Evolutionary conservation across 2,797 vertebrate genomes (phyloP).

Genomic region (Enteromius argenteus): DNA sequence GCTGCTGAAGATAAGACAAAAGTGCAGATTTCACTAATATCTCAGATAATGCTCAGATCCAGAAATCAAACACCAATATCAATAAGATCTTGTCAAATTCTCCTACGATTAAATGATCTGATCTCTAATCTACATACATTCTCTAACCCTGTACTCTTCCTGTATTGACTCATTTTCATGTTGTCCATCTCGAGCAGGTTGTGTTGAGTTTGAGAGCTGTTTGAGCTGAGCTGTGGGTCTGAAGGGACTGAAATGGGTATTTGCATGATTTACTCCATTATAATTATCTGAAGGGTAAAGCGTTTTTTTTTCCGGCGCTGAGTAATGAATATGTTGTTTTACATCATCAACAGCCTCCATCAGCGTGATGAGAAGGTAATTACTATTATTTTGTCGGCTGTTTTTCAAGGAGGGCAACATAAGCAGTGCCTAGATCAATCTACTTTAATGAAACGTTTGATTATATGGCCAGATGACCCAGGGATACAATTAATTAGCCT

Average conservation of each 20-base stretch:
- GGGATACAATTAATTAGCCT: conserved; percentile 30
- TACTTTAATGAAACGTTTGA: conserved; percentile 25
- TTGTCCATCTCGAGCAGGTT: not conserved
- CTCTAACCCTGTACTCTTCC: not conserved
- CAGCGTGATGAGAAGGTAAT: conserved; percentile 37
- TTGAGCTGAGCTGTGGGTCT: not conserved
- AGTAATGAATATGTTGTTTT: conserved; percentile 40
- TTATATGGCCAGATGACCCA: conserved; percentile 28
- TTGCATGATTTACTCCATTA: conserved; percentile 32
- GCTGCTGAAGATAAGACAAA: not conserved
- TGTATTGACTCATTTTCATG: not conserved
- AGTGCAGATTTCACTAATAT: not conserved
- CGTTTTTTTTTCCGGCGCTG: conserved; percentile 11
- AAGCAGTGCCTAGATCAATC: conserved; percentile 18
- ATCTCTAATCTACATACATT: not conserved
- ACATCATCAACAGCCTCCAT: conserved; percentile 39
- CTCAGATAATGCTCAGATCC: not conserved
- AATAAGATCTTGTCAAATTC: not conserved
- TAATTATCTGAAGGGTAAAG: conserved; percentile 44
- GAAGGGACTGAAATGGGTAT: not conserved
- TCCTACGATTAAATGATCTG: not conserved
- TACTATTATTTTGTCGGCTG: conserved; percentile 24
- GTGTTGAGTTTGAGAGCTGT: not conserved
- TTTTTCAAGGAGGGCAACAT: conserved; percentile 15
- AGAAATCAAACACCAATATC: not conserved